These are phyloP conservation scores for Cladopsammia gracilis DNA, from an alignment of 64 coral and sea anemone genomes.

Conservation along the genomic window DNA sequence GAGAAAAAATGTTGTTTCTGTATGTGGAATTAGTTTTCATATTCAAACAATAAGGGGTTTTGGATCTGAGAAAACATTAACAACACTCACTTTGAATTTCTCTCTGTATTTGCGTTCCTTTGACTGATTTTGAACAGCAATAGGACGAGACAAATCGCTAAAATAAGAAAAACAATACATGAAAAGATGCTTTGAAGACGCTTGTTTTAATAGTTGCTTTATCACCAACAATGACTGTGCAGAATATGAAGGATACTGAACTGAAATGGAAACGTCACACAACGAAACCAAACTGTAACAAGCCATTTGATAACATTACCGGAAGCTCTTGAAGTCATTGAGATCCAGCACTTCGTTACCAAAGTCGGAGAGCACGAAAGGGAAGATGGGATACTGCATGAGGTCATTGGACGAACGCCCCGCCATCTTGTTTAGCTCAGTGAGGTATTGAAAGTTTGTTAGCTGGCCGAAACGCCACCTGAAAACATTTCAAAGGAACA, in stretches of 20 bases:
- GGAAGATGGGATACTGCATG: slow-evolving; percentile 99
- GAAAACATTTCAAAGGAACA: too few relatives aligned
- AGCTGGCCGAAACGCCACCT: slow-evolving; percentile 88
- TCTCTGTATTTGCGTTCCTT: slow-evolving; percentile 89
- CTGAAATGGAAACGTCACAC: background rate
- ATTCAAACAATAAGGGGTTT: too few relatives aligned
- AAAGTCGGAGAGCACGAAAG: slow-evolving; percentile 92
- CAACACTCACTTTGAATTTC: slow-evolving; percentile 75
- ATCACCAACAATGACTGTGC: too few relatives aligned
- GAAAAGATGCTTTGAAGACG: too few relatives aligned
- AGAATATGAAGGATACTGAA: too few relatives aligned
- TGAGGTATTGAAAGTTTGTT: slow-evolving; percentile 95
- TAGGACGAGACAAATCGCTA: slow-evolving; percentile 90
- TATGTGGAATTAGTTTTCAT: too few relatives aligned
- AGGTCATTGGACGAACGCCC: slow-evolving; percentile 97
- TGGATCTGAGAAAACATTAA: background rate
- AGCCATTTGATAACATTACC: slow-evolving; percentile 39
- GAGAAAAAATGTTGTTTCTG: too few relatives aligned
- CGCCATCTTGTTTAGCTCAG: slow-evolving; percentile 95
- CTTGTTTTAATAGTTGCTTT: too few relatives aligned
- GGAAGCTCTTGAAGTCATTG: slow-evolving; percentile 65
- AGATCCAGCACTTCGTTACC: slow-evolving; percentile 86
- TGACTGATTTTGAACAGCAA: slow-evolving; percentile 92
- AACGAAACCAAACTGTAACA: background rate
- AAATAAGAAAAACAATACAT: background rate